phyloP scores from a whole-genome alignment of 2,797 vertebrate species.

The Ataeniobius toweri region DNA sequence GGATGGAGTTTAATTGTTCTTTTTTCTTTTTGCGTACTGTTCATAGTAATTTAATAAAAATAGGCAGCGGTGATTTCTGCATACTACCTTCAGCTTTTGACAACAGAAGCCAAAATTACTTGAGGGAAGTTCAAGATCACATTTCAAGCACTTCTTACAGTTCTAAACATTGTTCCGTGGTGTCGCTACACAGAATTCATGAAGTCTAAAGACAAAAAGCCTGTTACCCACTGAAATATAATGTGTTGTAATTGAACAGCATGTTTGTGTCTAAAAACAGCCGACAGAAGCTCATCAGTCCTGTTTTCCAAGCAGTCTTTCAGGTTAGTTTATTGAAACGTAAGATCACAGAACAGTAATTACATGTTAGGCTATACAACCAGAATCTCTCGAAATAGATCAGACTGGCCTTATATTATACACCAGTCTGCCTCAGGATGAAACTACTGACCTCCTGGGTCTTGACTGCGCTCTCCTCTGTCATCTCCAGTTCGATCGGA shows the following conservation, averaged over 20 bases:
- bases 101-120: background rate
- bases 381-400: background rate
- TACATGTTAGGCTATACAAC: background rate
- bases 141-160: background rate
- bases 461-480: constrained; percentile 44
- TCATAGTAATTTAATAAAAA: background rate
- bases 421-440: background rate
- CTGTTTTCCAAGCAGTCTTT: background rate
- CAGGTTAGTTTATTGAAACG: too few species aligned
- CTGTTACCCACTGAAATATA: background rate
- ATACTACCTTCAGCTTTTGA: background rate
- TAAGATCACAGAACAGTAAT: background rate
- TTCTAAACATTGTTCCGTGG: background rate
- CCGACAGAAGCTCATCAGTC: background rate
- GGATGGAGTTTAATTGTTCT: background rate
- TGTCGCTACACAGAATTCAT: background rate
- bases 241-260: background rate
- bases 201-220: background rate
- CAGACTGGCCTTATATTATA: background rate
- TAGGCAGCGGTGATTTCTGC: background rate
- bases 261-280: background rate
- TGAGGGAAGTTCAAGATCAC: background rate
- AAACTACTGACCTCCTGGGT: constrained; percentile 58
- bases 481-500: constrained; percentile 28
- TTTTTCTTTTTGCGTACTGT: background rate